Evolutionary conservation across 2,888 invertebrate species (phyloP).

Genomic region (Cerceris ruficornis): DNA sequence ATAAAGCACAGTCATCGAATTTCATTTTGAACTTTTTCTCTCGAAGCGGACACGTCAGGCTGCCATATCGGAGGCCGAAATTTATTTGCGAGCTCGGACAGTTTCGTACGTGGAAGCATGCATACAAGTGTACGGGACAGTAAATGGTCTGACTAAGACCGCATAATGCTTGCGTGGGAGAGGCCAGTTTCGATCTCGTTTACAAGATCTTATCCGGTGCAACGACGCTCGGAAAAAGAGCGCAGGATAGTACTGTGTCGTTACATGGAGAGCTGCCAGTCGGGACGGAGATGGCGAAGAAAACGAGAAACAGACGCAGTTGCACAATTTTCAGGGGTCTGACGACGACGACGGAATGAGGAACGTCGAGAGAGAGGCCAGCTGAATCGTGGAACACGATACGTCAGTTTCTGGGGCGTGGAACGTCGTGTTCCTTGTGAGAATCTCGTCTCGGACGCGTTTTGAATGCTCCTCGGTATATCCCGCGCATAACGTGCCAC

Average conservation of each 20-base stretch:
- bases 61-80: constrained; percentile 15
- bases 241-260: constrained; percentile 48
- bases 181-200: constrained; percentile 68
- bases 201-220: constrained; percentile 62
- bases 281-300: constrained; percentile 41
- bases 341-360: constrained; percentile 37
- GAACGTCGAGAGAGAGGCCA: constrained; percentile 33
- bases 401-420: constrained; percentile 66
- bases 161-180: constrained; percentile 62
- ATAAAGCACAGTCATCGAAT: constrained; percentile 33
- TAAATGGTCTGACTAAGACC: constrained; percentile 50
- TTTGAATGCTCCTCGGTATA: constrained; percentile 44
- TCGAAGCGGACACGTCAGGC: constrained; percentile 4
- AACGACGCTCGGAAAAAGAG: constrained; percentile 38
- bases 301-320: constrained; percentile 55
- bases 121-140: constrained; percentile 49
- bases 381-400: constrained; percentile 65
- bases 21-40: constrained; percentile 16
- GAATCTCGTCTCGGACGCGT: constrained; percentile 62
- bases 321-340: constrained; percentile 69
- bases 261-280: constrained; percentile 45
- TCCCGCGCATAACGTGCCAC: constrained; percentile 14
- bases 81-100: constrained; percentile 40
- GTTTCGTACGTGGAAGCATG: constrained; percentile 47
- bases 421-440: constrained; percentile 61